Conservation (phyloP, 2,888 invertebrate species). For the Drosophila tripunctata region DNA sequence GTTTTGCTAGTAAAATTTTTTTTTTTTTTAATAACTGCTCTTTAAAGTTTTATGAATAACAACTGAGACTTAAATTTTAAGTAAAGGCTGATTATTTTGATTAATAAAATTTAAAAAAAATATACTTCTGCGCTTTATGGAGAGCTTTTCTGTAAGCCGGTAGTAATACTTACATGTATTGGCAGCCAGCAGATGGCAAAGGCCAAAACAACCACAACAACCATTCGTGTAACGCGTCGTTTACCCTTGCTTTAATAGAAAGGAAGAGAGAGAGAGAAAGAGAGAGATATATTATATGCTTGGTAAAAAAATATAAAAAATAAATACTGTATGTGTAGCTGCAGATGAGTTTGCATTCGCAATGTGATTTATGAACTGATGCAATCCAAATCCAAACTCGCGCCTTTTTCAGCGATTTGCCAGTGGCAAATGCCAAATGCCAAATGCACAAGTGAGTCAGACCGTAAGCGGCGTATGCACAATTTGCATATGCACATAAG, state of each 20-base stretch:
- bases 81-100: too few species aligned
- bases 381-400: slow-evolving; percentile 9
- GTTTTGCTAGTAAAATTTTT: too few species aligned
- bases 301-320: slow-evolving; percentile 5
- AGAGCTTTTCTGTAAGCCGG: too few species aligned
- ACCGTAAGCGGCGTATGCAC: slow-evolving; percentile 40
- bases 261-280: background rate
- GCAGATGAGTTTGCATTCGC: slow-evolving; percentile 12
- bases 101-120: background rate
- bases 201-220: slow-evolving; percentile 94
- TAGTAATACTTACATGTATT: slow-evolving; percentile 89
- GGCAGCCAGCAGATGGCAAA: slow-evolving; percentile 98
- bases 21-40: too few species aligned
- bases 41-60: too few species aligned
- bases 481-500: slow-evolving; percentile 36
- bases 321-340: slow-evolving; percentile 22
- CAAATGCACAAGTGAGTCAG: slow-evolving; percentile 23
- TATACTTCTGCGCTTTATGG: background rate
- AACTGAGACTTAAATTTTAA: too few species aligned
- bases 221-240: slow-evolving; percentile 95
- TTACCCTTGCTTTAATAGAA: slow-evolving; percentile 88
- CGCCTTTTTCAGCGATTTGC: slow-evolving; percentile 16
- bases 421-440: slow-evolving; percentile 22
- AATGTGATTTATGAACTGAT: slow-evolving; percentile 37
- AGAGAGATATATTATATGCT: background rate